Percentiles rank a stretch among this genome's conserved stretches.
These are phyloP conservation scores for Ceuthmochares aereus DNA, from an alignment of 2,113 vertebrate species.

Conservation along the genomic window DNA sequence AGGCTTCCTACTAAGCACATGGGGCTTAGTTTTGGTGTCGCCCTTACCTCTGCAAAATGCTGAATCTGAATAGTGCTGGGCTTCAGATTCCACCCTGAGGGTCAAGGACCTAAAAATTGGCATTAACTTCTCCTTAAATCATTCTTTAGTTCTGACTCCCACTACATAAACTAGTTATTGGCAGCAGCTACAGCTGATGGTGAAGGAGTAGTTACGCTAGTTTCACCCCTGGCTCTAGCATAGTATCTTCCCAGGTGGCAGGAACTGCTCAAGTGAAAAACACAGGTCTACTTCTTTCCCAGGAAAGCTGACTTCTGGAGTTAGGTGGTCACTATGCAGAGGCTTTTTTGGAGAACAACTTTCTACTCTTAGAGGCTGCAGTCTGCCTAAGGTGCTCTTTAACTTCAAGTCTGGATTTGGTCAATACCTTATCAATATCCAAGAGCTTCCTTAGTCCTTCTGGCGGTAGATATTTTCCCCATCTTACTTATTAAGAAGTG, in stretches of 20 bases:
- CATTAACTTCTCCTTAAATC: neutral
- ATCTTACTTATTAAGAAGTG: neutral
- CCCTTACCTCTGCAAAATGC: neutral
- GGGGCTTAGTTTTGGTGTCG: neutral
- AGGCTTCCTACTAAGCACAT: neutral
- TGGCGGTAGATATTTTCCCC: neutral
- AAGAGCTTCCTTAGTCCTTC: neutral
- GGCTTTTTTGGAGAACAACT: neutral
- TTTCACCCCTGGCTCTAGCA: neutral
- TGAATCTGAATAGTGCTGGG: neutral
- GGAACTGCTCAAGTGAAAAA: neutral
- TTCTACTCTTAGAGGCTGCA: neutral
- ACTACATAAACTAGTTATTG: neutral
- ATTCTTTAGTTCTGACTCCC: neutral
- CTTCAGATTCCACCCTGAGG: neutral
- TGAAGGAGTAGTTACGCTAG: neutral
- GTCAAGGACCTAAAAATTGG: neutral
- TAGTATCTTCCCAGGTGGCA: neutral
- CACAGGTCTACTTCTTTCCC: neutral
- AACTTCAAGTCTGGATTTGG: neutral
- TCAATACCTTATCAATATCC: neutral
- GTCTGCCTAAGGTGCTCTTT: neutral
- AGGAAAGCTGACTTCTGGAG: neutral
- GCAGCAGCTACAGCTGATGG: neutral
- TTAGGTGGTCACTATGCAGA: accelerated